Conservation (phyloP, 2,113 vertebrate species). For the Albula glossodonta region DNA sequence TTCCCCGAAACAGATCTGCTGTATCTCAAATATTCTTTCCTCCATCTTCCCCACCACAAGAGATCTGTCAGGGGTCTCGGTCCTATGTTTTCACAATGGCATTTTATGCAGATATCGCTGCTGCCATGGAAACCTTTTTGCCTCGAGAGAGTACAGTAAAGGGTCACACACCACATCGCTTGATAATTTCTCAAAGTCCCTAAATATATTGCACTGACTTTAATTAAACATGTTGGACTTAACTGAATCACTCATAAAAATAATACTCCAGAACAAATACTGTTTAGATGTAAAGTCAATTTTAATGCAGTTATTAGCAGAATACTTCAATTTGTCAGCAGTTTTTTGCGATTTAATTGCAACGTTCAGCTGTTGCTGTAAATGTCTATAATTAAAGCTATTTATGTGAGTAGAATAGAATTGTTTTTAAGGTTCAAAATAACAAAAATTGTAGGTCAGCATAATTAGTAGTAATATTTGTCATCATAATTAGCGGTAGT, state of each 20-base stretch:
- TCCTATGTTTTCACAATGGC: not conserved
- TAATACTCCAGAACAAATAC: no score
- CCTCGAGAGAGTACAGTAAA: not conserved
- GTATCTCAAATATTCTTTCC: not conserved
- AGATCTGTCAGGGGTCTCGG: not conserved
- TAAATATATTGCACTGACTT: no score
- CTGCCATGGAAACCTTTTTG: not conserved
- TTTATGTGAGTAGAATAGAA: not conserved
- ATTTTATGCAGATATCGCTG: not conserved
- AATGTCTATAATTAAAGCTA: no score
- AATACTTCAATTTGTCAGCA: no score
- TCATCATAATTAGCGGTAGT: not conserved
- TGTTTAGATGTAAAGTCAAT: no score
- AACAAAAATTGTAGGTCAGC: not conserved
- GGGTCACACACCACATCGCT: not conserved
- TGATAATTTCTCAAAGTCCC: no score
- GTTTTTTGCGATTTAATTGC: no score
- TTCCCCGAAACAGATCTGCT: not conserved
- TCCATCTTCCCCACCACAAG: not conserved
- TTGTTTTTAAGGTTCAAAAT: not conserved
- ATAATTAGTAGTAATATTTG: not conserved
- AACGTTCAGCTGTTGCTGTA: no score
- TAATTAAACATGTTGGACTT: no score
- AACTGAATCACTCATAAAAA: no score
- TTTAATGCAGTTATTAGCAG: no score